A percentile compares a stretch with the other conserved stretches of the same genome.
Conservation (phyloP, 2,888 invertebrate species). For the Amphiduros pacificus region DNA sequence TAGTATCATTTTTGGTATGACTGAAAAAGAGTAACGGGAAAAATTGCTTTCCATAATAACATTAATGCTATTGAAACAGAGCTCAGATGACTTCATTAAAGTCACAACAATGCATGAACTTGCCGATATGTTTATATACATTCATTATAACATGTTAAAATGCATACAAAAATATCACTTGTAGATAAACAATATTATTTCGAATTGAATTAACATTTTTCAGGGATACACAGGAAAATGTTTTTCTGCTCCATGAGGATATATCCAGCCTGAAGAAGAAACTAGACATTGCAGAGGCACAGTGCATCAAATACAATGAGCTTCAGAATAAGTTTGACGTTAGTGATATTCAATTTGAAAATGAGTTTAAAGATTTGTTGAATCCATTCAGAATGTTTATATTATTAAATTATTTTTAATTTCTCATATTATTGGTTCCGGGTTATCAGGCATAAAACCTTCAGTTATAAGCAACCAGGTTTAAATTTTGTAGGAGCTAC, state of each 20-base stretch:
- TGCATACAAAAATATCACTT: too few species aligned
- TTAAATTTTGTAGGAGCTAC: background rate
- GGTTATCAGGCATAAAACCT: background rate
- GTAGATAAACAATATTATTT: too few species aligned
- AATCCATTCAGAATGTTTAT: too few species aligned
- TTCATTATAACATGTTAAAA: too few species aligned
- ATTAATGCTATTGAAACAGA: too few species aligned
- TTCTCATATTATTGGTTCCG: background rate
- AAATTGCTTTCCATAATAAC: too few species aligned
- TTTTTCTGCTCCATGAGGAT: constrained; percentile 7
- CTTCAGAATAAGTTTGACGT: constrained; percentile 10
- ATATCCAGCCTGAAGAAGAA: background rate
- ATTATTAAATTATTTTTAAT: too few species aligned
- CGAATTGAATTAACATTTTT: background rate
- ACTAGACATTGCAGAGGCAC: constrained; percentile 1
- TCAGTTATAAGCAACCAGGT: background rate
- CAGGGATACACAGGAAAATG: constrained; percentile 11
- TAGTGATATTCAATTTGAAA: background rate
- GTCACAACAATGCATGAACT: too few species aligned
- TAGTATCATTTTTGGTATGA: too few species aligned
- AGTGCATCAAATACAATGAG: background rate
- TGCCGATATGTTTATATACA: too few species aligned
- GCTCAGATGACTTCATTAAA: too few species aligned
- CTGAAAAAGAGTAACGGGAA: too few species aligned
- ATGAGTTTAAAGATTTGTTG: background rate